Percentiles rank a stretch among this genome's conserved stretches.
phyloP scores from a whole-genome alignment of 2,113 vertebrate genomes.

The Antechinus flavipes region DNA sequence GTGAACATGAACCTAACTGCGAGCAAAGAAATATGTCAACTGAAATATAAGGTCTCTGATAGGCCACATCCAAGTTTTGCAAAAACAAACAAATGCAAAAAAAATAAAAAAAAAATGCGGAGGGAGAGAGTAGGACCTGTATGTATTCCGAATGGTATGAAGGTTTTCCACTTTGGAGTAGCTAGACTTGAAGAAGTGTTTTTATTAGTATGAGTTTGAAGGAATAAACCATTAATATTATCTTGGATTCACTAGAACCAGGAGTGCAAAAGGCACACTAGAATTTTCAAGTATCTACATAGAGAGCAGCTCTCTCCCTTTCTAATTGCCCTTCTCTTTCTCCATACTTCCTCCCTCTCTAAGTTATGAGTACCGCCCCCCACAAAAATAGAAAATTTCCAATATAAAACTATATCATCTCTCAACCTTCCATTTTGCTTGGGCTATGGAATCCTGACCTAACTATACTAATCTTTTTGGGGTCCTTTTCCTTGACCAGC shows the following conservation, averaged over 20 bases:
- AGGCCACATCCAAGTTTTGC: no score
- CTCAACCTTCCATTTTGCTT: not conserved
- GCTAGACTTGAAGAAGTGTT: not conserved
- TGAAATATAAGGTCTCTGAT: no score
- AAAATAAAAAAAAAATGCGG: no score
- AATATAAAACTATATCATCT: not conserved
- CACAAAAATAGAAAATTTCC: not conserved
- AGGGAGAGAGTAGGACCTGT: not conserved
- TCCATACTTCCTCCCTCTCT: not conserved
- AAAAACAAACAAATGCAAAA: no score
- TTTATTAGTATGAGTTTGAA: not conserved
- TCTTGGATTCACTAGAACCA: not conserved
- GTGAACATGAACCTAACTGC: not conserved
- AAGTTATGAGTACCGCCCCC: not conserved
- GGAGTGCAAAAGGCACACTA: not conserved
- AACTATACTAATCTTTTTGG: not conserved
- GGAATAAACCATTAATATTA: not conserved
- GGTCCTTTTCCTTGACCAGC: not conserved
- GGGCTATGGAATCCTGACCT: not conserved
- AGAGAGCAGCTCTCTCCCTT: not conserved
- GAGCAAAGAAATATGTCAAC: not conserved
- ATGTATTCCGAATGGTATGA: not conserved
- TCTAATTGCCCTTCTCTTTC: no score
- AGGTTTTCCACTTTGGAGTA: not conserved
- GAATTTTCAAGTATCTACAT: not conserved